Evolutionary conservation across 2,888 invertebrate species (phyloP), one percentile per base, ranked within the genome.

Genomic region (Blera fallax): DNA sequence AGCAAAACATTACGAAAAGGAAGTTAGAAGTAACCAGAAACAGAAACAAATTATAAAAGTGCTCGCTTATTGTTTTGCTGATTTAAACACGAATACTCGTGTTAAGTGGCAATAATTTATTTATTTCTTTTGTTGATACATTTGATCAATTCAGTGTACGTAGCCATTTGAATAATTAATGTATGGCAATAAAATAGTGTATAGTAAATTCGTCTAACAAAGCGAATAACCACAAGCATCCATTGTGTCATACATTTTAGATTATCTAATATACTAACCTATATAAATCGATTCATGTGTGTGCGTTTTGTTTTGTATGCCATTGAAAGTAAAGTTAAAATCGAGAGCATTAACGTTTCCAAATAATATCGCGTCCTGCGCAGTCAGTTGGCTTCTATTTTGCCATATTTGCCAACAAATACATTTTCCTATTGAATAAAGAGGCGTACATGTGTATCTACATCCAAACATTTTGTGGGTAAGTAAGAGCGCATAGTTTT

Each of bases 211-310:
- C 10, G 6, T 11, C 14, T 32, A 8, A 18, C 2, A 21, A n/a
- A 11, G 21, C 3, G n/a, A 37, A 34, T 32, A 4, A 34, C 10
- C 8, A 16, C 8, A 34, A 50, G 40, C 29, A 29, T 48, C 73
- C 62, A 62, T 70, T 70, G 58, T 70, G 45, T 48, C 34, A 48
- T 16, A 32, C 48, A 32, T 37, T 48, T 37, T 54, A 21, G 54
- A 40, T 69, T 56, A 69, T 40, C 37, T 73, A 64, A 54, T 43
- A 50, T 50, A 73, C 60, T 73, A 73, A 74, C 74, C 74, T 34
- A 73, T 27, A 40, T 45, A 45, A 16, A 21, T 14, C 54, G 2
- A 3, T 40, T 14, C 37, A 24, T 24, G 11, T 27, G 18, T 54
- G 37, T 29, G 52, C 50, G 64, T 11, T n/a, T 64, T 52, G 74